Conservation (phyloP, 2,888 invertebrate genomes). For the Acanthosepion esculentum region DNA sequence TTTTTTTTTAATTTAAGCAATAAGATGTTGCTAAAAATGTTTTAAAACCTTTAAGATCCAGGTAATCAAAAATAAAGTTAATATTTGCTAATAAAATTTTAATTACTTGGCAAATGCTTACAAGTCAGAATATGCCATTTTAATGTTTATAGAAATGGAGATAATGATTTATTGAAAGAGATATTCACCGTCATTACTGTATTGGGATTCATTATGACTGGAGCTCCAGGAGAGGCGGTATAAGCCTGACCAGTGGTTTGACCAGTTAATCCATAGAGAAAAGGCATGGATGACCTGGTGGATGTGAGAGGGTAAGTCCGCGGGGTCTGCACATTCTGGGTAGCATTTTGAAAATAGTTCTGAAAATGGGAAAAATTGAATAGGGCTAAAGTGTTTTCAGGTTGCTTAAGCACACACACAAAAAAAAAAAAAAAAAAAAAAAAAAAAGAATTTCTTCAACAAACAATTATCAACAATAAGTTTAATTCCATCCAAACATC, state of each 20-base stretch:
- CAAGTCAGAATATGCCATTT: too few species aligned
- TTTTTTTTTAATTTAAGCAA: too few species aligned
- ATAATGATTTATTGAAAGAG: not conserved
- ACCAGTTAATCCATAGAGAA: constrained; percentile 24
- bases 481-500: too few species aligned
- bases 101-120: not conserved
- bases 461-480: too few species aligned
- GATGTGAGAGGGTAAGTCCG: constrained; percentile 34
- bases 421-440: too few species aligned
- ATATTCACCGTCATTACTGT: constrained; percentile 35
- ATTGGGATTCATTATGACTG: constrained; percentile 21
- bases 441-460: too few species aligned
- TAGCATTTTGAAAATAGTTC: constrained; percentile 14
- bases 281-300: not conserved
- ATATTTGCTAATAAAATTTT: not conserved
- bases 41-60: not conserved
- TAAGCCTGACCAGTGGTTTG: not conserved
- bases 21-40: too few species aligned
- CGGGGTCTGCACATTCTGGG: constrained; percentile 24
- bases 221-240: constrained; percentile 34
- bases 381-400: not conserved
- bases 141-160: not conserved
- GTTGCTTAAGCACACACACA: too few species aligned
- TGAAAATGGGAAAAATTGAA: not conserved
- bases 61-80: not conserved